Evolutionary conservation across 2,113 vertebrate species (phyloP).

Genomic region (Isurus oxyrinchus): DNA sequence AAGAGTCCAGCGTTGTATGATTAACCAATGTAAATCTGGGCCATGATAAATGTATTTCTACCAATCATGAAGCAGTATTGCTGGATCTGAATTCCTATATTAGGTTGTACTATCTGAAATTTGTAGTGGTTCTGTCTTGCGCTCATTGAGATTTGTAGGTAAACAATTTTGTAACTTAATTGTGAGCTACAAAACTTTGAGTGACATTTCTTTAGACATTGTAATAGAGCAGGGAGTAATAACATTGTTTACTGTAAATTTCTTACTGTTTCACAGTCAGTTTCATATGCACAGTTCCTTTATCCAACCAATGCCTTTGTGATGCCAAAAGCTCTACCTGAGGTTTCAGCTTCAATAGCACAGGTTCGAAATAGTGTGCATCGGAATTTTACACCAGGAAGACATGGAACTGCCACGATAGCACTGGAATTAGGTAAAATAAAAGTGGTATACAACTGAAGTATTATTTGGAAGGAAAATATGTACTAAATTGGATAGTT

Average conservation of each 20-base stretch:
- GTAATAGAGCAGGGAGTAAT: neutral
- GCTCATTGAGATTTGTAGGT: neutral
- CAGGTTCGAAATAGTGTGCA: constrained; percentile 57
- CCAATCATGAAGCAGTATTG: neutral
- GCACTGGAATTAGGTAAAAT: constrained; percentile 72
- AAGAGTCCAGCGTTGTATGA: neutral
- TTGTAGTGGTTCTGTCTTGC: neutral
- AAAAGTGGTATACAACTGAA: neutral
- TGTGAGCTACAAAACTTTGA: neutral
- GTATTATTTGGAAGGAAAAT: neutral
- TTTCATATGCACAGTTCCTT: constrained; percentile 91
- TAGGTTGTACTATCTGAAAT: neutral
- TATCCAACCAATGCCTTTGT: constrained; percentile 88
- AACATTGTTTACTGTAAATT: neutral
- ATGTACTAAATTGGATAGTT: neutral
- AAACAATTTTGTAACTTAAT: neutral
- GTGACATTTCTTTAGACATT: neutral
- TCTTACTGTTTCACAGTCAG: constrained; percentile 61
- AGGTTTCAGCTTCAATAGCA: constrained; percentile 58
- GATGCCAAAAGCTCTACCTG: constrained; percentile 60
- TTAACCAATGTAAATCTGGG: neutral
- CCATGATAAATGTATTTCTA: neutral
- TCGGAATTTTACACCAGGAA: constrained; percentile 59
- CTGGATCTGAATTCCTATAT: neutral
- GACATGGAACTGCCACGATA: constrained; percentile 66